A percentile compares a stretch with the other conserved stretches of the same genome.
phyloP scores from a whole-genome alignment of 2,113 vertebrate species.

The Carettochelys insculpta region DNA sequence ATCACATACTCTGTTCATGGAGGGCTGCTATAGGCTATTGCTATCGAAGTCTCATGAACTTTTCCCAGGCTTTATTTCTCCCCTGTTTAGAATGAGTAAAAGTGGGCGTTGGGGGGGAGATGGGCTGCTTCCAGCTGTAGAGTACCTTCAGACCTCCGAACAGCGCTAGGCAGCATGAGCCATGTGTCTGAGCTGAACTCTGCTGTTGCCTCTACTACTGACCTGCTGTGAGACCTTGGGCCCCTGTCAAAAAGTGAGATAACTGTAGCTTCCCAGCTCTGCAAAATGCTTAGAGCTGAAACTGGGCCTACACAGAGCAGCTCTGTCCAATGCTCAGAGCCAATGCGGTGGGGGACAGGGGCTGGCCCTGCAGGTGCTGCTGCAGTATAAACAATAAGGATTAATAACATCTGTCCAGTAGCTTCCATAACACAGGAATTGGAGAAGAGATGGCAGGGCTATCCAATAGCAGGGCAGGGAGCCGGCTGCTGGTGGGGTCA shows the following conservation, averaged over 20 bases:
- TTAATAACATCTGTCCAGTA: background rate
- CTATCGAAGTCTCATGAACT: too few species aligned
- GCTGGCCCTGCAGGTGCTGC: background rate
- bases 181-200: background rate
- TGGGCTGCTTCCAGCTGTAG: background rate
- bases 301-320: background rate
- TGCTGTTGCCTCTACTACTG: background rate
- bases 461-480: background rate
- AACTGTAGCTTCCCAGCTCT: too few species aligned
- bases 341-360: background rate
- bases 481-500: accelerated
- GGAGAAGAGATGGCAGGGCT: background rate
- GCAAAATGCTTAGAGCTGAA: background rate
- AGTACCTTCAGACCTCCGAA: background rate
- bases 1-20: background rate
- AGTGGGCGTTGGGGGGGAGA: too few species aligned
- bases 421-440: background rate
- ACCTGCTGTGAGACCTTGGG: background rate
- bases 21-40: background rate
- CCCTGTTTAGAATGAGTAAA: background rate
- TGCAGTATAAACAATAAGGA: background rate
- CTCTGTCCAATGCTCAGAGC: background rate
- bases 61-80: background rate
- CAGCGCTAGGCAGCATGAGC: background rate
- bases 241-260: background rate